Conservation (phyloP, 2,797 vertebrate species). For the Epinephelus malabaricus region DNA sequence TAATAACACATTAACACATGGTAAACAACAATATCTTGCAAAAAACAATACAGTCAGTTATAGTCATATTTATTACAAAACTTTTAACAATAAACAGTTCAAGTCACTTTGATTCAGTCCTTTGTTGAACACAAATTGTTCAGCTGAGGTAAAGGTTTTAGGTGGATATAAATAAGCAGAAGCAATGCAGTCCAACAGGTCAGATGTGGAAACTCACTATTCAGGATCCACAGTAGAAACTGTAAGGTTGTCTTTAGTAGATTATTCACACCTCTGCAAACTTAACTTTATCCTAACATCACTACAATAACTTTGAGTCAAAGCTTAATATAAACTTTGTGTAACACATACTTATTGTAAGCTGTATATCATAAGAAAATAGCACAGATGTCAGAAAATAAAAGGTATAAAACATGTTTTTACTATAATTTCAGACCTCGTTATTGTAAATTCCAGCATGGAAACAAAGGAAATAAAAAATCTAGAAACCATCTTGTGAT, state of each 20-base stretch:
- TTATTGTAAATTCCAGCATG: slow-evolving; percentile 1
- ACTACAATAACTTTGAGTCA: slow-evolving; percentile 7
- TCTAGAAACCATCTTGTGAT: too few species aligned
- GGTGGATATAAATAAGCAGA: slow-evolving; percentile 31
- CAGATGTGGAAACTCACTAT: slow-evolving; percentile 21
- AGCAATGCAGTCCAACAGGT: slow-evolving; percentile 16
- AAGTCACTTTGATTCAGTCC: slow-evolving; percentile 11
- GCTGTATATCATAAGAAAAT: slow-evolving; percentile 1
- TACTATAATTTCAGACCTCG: neutral
- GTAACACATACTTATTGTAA: neutral
- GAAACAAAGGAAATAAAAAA: neutral
- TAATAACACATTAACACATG: too few species aligned
- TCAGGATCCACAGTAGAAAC: neutral
- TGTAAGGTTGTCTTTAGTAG: neutral
- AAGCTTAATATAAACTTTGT: slow-evolving; percentile 2
- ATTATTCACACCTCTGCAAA: slow-evolving; percentile 22
- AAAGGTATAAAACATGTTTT: slow-evolving; percentile 21
- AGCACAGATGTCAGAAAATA: neutral
- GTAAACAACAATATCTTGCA: slow-evolving; percentile 1
- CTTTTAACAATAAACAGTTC: slow-evolving; percentile 32
- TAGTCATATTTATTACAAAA: slow-evolving; percentile 55
- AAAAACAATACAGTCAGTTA: neutral
- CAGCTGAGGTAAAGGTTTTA: slow-evolving; percentile 52
- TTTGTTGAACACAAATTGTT: slow-evolving; percentile 16
- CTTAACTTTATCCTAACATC: slow-evolving; percentile 3